Percentiles rank a stretch among this genome's conserved stretches.
Conservation (phyloP, 2,797 vertebrate species). For the Simalia tracyae region DNA sequence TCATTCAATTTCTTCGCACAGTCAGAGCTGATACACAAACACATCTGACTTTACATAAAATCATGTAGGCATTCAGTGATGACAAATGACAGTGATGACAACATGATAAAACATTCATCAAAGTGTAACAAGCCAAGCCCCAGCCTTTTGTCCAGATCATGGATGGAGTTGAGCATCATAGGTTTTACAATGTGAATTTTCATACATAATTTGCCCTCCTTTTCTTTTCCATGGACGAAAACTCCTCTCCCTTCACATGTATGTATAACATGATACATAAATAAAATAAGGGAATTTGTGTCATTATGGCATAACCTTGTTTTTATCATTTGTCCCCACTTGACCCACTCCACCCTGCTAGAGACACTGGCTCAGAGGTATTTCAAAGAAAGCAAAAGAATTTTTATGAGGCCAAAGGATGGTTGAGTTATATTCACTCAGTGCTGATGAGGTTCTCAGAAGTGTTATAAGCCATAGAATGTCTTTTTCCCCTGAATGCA, state of each 20-base stretch:
- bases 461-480: background rate
- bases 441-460: background rate
- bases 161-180: background rate
- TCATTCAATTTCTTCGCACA: constrained; percentile 4
- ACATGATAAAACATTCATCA: background rate
- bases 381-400: background rate
- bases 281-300: background rate
- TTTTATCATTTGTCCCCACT: background rate
- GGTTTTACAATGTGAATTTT: background rate
- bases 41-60: background rate
- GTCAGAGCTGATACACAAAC: background rate
- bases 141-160: background rate
- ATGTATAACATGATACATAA: background rate
- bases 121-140: background rate
- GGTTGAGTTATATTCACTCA: background rate
- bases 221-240: background rate
- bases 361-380: background rate
- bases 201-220: background rate
- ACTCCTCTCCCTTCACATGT: background rate
- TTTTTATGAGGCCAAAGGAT: too few species aligned
- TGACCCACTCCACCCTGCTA: background rate
- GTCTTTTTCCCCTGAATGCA: background rate
- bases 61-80: background rate
- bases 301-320: background rate
- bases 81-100: background rate